phyloP scores from a whole-genome alignment of 2,113 vertebrate species.

The Antechinus flavipes region DNA sequence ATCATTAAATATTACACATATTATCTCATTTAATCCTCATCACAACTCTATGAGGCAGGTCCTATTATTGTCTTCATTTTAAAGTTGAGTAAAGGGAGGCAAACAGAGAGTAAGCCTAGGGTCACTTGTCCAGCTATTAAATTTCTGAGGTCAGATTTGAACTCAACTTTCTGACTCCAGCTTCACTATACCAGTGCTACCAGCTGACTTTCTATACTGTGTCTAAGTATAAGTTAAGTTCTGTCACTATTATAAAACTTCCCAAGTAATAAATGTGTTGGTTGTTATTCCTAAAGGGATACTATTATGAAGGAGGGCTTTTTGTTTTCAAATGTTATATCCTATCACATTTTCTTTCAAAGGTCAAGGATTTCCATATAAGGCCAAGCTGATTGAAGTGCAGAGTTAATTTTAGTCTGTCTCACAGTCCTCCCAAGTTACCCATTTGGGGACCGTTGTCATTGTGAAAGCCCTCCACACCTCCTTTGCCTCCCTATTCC shows the following conservation, averaged over 20 bases:
- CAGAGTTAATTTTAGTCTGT: background rate
- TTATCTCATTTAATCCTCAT: background rate
- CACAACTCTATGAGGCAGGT: background rate
- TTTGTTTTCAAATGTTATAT: background rate
- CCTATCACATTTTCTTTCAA: background rate
- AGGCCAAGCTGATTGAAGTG: background rate
- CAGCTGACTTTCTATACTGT: background rate
- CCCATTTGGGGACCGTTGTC: background rate
- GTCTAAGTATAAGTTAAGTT: background rate
- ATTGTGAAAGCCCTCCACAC: background rate
- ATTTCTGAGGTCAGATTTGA: background rate
- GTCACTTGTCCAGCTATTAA: background rate
- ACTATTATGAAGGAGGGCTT: background rate
- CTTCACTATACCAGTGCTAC: background rate
- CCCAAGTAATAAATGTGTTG: background rate
- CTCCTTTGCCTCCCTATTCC: background rate
- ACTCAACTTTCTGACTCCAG: background rate
- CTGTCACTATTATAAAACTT: background rate
- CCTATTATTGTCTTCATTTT: background rate
- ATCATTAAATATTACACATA: background rate
- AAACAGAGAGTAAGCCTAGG: background rate
- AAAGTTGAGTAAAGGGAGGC: background rate
- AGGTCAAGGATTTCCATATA: background rate
- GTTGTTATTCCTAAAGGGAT: background rate
- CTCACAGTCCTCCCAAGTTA: background rate